Evolutionary conservation across 2,113 vertebrate species (phyloP).

Genomic region (Sarotherodon lohbergeri): DNA sequence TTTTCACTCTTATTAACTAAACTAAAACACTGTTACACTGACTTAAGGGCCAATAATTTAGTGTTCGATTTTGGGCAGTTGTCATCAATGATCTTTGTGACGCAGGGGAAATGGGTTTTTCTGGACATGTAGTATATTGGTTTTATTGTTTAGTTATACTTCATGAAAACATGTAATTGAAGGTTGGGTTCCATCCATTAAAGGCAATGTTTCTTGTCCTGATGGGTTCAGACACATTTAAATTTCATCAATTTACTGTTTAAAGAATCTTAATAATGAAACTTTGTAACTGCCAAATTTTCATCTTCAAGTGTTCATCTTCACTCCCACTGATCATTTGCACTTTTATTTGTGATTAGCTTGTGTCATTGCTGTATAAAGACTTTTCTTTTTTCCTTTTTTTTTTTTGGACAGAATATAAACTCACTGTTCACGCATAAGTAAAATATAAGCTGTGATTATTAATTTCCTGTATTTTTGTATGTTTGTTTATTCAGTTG

Average conservation of each 20-base stretch:
- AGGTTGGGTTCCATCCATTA: neutral
- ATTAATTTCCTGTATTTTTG: neutral
- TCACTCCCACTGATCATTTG: neutral
- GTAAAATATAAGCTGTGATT: constrained; percentile 41
- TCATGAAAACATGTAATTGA: neutral
- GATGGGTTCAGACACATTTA: fast-evolving
- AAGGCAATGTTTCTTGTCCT: neutral
- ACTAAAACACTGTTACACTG: neutral
- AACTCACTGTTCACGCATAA: constrained; percentile 54
- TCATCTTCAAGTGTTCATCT: neutral
- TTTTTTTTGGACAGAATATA: constrained; percentile 16
- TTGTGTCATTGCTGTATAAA: neutral
- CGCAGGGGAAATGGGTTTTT: neutral
- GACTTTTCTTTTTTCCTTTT: neutral
- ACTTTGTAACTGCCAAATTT: neutral
- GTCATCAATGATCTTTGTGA: neutral
- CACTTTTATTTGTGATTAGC: constrained; percentile 10
- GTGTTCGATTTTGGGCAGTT: neutral
- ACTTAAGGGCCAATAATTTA: neutral
- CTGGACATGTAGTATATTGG: neutral
- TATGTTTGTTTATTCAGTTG: neutral
- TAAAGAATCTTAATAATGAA: neutral
- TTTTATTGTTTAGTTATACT: neutral
- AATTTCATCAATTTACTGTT: neutral
- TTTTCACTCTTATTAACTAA: neutral